Evolutionary conservation across 2,888 invertebrate genomes (phyloP), one percentile per base, ranked within the genome.

Genomic region (Reticulitermes lucifugus): DNA sequence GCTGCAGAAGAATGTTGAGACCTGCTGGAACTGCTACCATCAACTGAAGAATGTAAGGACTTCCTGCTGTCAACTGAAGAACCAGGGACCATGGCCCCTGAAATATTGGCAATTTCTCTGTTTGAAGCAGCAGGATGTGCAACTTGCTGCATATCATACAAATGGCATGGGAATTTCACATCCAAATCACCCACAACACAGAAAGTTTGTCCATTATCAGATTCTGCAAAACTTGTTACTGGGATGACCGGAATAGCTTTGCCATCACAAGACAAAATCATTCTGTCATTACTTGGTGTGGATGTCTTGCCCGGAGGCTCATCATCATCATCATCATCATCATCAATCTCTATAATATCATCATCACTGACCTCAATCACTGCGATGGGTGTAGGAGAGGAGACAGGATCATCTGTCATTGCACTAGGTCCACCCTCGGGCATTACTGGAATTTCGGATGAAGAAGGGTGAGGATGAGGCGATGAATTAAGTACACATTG

Each of bases 121-220:
- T 55, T 55, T 18, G 18, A 55, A 55, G 55, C 14, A 55, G 18
- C 5, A 18, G 14, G 18, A 3, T 55, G 55, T 18, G 55, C 18
- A 55, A 7, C 25, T 25, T 12, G 65, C 65, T n/a, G n/a, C 14
- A n/a, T 6, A 25, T 65, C 12, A n/a, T 25, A n/a, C 12, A 65
- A 9, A 4, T n/a, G 21, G 10, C 25, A 60, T 35, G 80, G 70
- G 14, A 81, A 41, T 10, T n/a, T 43, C 70, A 81, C 81, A n/a
- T 65, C 43, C 35, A 81, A 22, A 46, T 43, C 81, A 41, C 81
- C 81, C 65, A 43, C 81, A 22, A 81, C 43, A 35, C 43, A 80
- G 22, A 80, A 22, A 22, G 22, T 21, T 1, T 80, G 21, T 46
- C 60, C 60, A n/a, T 80, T 60, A 35, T 18, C 14, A 29, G 21